Evolutionary conservation across 2,888 invertebrate genomes (phyloP), one percentile per base, ranked within the genome.

Genomic region (Zootermopsis nevadensis): DNA sequence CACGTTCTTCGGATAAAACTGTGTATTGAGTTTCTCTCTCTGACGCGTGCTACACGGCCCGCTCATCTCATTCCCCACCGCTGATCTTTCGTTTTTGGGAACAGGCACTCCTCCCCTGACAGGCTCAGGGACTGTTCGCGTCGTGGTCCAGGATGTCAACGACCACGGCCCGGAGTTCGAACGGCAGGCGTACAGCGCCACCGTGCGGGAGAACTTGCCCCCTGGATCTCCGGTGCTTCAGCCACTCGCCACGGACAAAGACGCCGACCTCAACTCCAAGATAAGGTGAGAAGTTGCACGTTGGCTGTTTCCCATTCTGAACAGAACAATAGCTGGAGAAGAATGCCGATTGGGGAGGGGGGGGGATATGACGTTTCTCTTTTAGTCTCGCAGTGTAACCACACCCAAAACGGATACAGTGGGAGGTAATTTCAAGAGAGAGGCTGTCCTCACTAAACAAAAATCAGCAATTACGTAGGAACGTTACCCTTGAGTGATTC

Each of bases 61-160:
- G 48, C 48, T 19, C 48, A 48, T 12, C 15, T 19, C 19, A 48
- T 48, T 19, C 19, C 3, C 8, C 1, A 15, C 48, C 19, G 3
- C 48, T 48, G 19, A 48, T 48, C 3, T 48, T 48, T 48, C 2
- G 3, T 48, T 48, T 48, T 15, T 15, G 38, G 38, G 15, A 12
- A 48, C 91, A 96, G 98, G 98, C 83, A 96, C 96, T 31, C 98
- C 98, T 30, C 96, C 98, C 2, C 91, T 98, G 83, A 98, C 98
- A 2, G 98, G 98, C 79, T 96, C 98, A 7, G 98, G 98, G 66
- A 95, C 96, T 79, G 95, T 99, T 1, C 93, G 94, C 87, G 94
- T 99, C 84, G 92, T 96, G 82, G 98, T 99, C 19, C 95, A 97
- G 90, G 99, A 99, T 89, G 95, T 97, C 83, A 98, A 98, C 89